Evolutionary conservation across 2,113 vertebrate species (phyloP), one percentile per base, ranked within the genome.

Genomic region (Lutjanus erythropterus): DNA sequence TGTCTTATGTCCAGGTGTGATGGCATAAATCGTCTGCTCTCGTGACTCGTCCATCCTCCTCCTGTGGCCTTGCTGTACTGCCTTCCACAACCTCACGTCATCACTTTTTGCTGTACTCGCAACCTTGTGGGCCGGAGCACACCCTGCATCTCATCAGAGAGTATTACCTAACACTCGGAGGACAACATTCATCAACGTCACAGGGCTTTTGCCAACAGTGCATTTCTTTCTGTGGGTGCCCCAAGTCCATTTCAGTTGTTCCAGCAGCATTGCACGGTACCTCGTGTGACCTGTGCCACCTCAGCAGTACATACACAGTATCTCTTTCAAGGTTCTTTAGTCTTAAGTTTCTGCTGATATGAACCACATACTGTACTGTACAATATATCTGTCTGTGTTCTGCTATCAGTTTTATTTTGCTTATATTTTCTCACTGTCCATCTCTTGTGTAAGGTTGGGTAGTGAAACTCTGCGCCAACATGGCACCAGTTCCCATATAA

Each of bases 131-230:
- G 82, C 85, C 66, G 55, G 71, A 81, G 78, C 83, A 81, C 78
- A 78, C 56, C 55, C 82, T 71, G 85, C 77, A 83, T 86, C 89
- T 92, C 92, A 94, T 92, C 89, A 83, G 88, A 89, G 89, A 88
- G 85, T 92, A 91, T 92, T 92, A 93, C 88, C 90, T 86, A 90
- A 88, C 92, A 87, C 86, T 89, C 86, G 41, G 86, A 93, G 93
- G 91, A 92, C 91, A 89, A 75, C 91, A 94, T 95, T 94, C 90
- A 93, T 94, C 94, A 95, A 91, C 72, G 93, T 94, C 92, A 91
- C 15, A 1, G 47, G 25, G 65, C 73, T 92, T 93, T 90, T 93
- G 93, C 91, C 88, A 62, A n/a, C 86, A 59, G 89, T 92, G 94
- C 93, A 87, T 89, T 94, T 93, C 83, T 89, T 86, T 87, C 74